phyloP scores from a whole-genome alignment of 2,797 vertebrate genomes.

The Myotis myotis region DNA sequence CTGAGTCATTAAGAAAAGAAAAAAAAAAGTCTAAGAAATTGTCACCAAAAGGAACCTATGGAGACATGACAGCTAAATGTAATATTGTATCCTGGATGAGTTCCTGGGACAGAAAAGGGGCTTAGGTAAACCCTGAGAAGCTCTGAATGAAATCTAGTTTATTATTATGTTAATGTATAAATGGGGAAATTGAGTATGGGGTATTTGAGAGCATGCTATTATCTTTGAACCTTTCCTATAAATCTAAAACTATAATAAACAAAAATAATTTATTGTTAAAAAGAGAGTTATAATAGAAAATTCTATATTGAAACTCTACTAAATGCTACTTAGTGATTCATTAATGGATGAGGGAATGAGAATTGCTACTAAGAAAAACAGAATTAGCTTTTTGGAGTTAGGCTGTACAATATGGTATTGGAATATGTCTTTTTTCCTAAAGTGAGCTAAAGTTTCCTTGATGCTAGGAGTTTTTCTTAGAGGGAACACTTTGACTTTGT shows the following conservation, averaged over 20 bases:
- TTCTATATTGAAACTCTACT: background rate
- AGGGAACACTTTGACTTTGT: background rate
- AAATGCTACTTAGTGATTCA: background rate
- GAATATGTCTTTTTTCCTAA: background rate
- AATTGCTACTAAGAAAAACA: background rate
- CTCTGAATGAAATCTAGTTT: background rate
- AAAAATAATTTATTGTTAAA: background rate
- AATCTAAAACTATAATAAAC: background rate
- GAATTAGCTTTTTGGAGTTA: background rate
- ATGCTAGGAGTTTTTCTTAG: background rate
- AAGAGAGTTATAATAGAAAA: background rate
- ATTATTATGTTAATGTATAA: background rate
- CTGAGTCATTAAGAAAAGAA: background rate
- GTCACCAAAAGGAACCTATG: background rate
- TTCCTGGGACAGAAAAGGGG: background rate
- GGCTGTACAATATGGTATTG: background rate
- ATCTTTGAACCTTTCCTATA: background rate
- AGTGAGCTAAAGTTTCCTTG: background rate
- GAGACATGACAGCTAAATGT: background rate
- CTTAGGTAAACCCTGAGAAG: background rate
- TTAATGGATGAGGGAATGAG: background rate
- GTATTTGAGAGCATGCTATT: background rate
- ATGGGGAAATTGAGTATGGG: background rate
- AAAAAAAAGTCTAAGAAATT: background rate
- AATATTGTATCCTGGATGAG: background rate